Evolutionary conservation across 2,888 invertebrate genomes (phyloP), one percentile per base, ranked within the genome.

Genomic region (Leuctra nigra): DNA sequence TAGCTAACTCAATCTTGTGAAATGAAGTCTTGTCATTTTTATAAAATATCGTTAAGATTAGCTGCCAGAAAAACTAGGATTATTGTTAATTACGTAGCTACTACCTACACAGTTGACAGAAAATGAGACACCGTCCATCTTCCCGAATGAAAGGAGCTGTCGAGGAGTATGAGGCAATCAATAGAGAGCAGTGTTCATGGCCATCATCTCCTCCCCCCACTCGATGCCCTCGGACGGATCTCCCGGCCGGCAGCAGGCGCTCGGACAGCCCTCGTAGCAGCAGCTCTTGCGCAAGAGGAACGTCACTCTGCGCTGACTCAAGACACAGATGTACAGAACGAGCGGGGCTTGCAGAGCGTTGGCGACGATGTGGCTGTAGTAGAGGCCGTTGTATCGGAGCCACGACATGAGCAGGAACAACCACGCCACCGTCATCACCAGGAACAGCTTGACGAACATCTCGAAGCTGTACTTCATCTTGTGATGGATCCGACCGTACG

Each of bases 151-250:
- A n/a, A n/a, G n/a, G n/a, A n/a, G n/a, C n/a, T n/a, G n/a, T n/a
- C n/a, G n/a, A n/a, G n/a, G n/a, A n/a, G n/a, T n/a, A n/a, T n/a
- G n/a, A n/a, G n/a, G n/a, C n/a, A n/a, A n/a, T n/a, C n/a, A n/a
- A n/a, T n/a, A n/a, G n/a, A n/a, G 29, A 23, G 44, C 18, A 14
- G 86, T 84, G 67, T 89, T 89, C 82, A 91, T 90, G 61, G 90
- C 88, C 54, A 87, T 84, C 86, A 91, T 84, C 73, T 91, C 91
- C 66, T 91, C 91, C 0, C 91, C 91, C 90, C 90, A 91, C 66
- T 91, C 90, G 1, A 58, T 54, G 1, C 67, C 64, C 33, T 63
- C 64, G 11, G 63, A 64, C 24, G 59, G 41, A 7, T 56, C 55
- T 11, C 47, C 25, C 2, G 44, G 25, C 14, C 54, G n/a, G 63